phyloP scores from a whole-genome alignment of 2,797 vertebrate species.

The Myotis findleyi region DNA sequence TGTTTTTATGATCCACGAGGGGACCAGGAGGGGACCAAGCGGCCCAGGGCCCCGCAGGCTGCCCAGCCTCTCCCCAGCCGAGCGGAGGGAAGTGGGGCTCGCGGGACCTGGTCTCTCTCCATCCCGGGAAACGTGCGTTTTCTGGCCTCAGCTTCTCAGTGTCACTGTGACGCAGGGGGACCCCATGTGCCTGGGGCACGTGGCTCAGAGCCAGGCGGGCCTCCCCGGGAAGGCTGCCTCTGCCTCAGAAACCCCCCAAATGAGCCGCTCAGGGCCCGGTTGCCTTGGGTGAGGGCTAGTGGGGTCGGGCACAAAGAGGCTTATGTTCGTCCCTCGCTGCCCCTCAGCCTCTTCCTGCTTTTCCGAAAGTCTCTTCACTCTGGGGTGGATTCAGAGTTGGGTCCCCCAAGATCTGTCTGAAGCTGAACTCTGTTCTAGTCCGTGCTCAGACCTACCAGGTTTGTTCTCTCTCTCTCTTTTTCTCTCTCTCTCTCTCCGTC shows the following conservation, averaged over 20 bases:
- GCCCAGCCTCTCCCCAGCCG: not conserved
- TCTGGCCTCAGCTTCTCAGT: slow-evolving; percentile 54
- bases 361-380: slow-evolving; percentile 83
- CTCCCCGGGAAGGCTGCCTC: slow-evolving; percentile 86
- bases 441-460: slow-evolving; percentile 73
- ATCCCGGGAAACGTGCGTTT: slow-evolving; percentile 63
- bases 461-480: not conserved
- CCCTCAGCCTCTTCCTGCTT: slow-evolving; percentile 85
- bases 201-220: slow-evolving; percentile 84
- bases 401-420: slow-evolving; percentile 80
- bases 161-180: slow-evolving; percentile 74
- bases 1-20: not conserved
- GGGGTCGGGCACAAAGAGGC: slow-evolving; percentile 87
- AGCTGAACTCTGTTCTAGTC: slow-evolving; percentile 78
- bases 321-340: slow-evolving; percentile 88
- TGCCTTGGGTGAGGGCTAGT: slow-evolving; percentile 87
- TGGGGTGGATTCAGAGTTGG: slow-evolving; percentile 80
- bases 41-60: no score
- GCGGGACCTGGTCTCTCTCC: not conserved
- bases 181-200: slow-evolving; percentile 78
- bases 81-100: not conserved
- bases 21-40: no score
- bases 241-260: slow-evolving; percentile 85
- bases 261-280: slow-evolving; percentile 81
- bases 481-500: no score